Conservation (phyloP, 2,113 vertebrate genomes). For the Thamnophis sirtalis region DNA sequence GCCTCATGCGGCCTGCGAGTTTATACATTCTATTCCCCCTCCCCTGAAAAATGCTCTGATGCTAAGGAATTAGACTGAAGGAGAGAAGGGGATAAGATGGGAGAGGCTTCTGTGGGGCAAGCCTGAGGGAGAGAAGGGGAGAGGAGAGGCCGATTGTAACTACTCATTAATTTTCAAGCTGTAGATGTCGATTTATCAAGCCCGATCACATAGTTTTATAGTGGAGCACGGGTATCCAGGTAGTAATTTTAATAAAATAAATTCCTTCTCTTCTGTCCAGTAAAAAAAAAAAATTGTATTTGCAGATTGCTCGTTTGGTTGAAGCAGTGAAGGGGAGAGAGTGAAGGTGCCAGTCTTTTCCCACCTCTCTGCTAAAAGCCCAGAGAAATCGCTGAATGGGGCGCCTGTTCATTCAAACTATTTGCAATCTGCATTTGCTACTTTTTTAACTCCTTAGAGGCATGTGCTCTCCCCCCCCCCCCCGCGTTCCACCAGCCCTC, state of each 20-base stretch:
- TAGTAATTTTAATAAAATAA: not conserved
- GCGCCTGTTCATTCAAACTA: constrained; percentile 18
- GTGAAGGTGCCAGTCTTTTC: constrained; percentile 5
- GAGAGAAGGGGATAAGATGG: too few relatives aligned
- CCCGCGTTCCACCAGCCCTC: not conserved
- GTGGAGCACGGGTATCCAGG: too few relatives aligned
- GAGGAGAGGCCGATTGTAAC: too few relatives aligned
- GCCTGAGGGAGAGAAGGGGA: too few relatives aligned
- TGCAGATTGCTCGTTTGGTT: not conserved
- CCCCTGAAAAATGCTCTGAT: too few relatives aligned
- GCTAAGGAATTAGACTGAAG: too few relatives aligned
- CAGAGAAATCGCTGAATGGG: accelerated
- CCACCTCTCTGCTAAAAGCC: not conserved
- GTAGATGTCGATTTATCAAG: too few relatives aligned
- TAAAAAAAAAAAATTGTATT: not conserved
- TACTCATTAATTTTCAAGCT: too few relatives aligned
- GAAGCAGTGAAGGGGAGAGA: not conserved
- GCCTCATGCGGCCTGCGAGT: too few relatives aligned
- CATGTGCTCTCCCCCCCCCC: accelerated
- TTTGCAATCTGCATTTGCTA: not conserved
- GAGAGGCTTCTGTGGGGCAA: too few relatives aligned
- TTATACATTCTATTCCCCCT: too few relatives aligned
- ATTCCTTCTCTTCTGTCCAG: not conserved
- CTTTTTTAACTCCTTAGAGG: not conserved
- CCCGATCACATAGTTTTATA: too few relatives aligned